These are phyloP conservation scores for Myripristis murdjan DNA, from an alignment of 2,797 vertebrate species.

Conservation along the genomic window DNA sequence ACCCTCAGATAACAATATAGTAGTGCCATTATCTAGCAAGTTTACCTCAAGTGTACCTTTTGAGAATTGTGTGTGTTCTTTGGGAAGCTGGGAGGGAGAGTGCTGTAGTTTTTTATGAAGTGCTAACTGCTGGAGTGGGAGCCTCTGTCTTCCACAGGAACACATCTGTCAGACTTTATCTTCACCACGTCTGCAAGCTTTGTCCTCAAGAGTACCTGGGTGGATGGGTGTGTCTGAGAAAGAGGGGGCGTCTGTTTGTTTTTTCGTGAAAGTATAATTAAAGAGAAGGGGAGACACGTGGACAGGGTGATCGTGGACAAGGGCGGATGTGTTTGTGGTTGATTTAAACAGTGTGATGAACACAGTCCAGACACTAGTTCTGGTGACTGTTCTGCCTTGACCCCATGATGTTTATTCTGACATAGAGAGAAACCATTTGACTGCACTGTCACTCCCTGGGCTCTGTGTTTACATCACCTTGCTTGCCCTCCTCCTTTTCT, in stretches of 20 bases:
- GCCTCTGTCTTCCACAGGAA: constrained; percentile 77
- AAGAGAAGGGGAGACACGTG: constrained; percentile 11
- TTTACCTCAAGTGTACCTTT: constrained; percentile 21
- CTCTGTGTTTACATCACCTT: constrained; percentile 53
- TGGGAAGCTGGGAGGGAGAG: constrained; percentile 31
- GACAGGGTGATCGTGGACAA: constrained; percentile 22
- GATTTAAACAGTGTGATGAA: constrained; percentile 51
- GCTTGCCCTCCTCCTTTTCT: constrained; percentile 2
- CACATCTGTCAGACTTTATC: constrained; percentile 79
- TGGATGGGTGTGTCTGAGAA: constrained; percentile 17
- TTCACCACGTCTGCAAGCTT: constrained; percentile 32
- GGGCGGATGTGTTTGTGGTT: constrained; percentile 40
- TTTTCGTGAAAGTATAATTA: constrained; percentile 25
- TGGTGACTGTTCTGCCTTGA: constrained; percentile 49
- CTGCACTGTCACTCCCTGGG: constrained; percentile 1
- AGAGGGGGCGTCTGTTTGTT: constrained; percentile 6
- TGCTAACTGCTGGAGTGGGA: constrained; percentile 76
- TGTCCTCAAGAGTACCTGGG: constrained; percentile 55
- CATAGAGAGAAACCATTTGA: constrained; percentile 38
- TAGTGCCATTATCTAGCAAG: neutral
- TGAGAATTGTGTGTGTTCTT: constrained; percentile 42
- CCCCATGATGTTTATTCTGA: constrained; percentile 52
- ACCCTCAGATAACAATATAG: constrained; percentile 6
- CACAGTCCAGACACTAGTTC: constrained; percentile 54
- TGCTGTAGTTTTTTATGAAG: constrained; percentile 74